A percentile compares a stretch with the other conserved stretches of the same genome.
phyloP scores from a whole-genome alignment of 2,888 invertebrate species.

The Disparrhopalites patrizii region DNA sequence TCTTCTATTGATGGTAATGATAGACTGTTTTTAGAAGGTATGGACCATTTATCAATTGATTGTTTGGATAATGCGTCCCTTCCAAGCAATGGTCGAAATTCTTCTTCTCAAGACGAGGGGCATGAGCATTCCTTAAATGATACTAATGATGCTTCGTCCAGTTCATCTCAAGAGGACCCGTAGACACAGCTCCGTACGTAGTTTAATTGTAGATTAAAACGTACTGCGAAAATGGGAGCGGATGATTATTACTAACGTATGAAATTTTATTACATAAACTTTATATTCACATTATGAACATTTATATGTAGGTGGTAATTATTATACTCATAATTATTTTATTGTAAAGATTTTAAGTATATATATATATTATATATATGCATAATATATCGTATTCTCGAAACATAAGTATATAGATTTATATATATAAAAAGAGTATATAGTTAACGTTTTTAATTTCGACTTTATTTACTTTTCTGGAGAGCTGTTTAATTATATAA shows the following conservation, averaged over 20 bases:
- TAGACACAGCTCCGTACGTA: background rate
- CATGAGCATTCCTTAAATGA: slow-evolving; percentile 12
- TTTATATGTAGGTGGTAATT: background rate
- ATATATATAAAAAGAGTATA: slow-evolving; percentile 2
- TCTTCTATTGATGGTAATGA: slow-evolving; percentile 18
- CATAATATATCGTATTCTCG: background rate
- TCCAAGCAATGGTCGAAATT: slow-evolving; percentile 5
- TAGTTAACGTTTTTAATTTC: slow-evolving; percentile 17
- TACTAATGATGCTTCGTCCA: slow-evolving; percentile 13
- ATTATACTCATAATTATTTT: slow-evolving; percentile 13
- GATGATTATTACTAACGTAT: slow-evolving; percentile 1
- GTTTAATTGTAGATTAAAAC: slow-evolving; percentile 3
- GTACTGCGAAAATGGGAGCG: slow-evolving; percentile 2
- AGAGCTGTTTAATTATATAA: slow-evolving; percentile 17
- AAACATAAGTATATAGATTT: background rate
- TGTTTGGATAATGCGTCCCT: slow-evolving; percentile 13
- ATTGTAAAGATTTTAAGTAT: background rate
- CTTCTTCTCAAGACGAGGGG: slow-evolving; percentile 7
- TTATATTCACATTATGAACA: too few relatives aligned
- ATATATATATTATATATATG: slow-evolving; percentile 18
- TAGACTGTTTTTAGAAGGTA: slow-evolving; percentile 12
- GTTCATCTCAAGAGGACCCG: slow-evolving; percentile 10
- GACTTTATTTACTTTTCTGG: slow-evolving; percentile 24
- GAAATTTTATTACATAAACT: slow-evolving; percentile 10
- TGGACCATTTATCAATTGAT: slow-evolving; percentile 21